A percentile compares a stretch with the other conserved stretches of the same genome.
phyloP scores from a whole-genome alignment of 2,888 invertebrate species.

The Crossocerus cetratus region DNA sequence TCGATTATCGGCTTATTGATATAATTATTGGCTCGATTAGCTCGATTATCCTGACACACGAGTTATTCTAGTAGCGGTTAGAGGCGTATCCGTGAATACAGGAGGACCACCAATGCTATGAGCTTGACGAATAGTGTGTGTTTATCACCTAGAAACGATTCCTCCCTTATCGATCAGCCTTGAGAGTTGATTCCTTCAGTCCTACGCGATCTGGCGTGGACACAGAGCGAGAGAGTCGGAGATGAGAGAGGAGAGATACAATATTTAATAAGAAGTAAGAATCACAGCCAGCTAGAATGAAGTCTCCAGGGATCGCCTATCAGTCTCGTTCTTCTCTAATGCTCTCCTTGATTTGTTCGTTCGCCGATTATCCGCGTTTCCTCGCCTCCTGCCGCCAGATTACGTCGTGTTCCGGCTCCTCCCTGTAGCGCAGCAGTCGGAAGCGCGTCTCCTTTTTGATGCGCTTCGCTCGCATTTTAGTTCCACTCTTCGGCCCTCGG shows the following conservation, averaged over 20 bases:
- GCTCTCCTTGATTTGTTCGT: neutral
- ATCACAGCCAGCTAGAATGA: slow-evolving; percentile 30
- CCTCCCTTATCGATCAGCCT: slow-evolving; percentile 1
- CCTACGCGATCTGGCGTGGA: neutral
- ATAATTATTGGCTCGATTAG: too few relatives aligned
- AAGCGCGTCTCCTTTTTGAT: slow-evolving; percentile 62
- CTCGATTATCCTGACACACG: too few relatives aligned
- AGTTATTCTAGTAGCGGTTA: too few relatives aligned
- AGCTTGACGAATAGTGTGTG: too few relatives aligned
- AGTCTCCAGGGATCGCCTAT: slow-evolving; percentile 27
- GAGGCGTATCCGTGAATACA: too few relatives aligned
- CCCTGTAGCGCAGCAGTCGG: slow-evolving; percentile 65
- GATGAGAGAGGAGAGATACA: too few relatives aligned
- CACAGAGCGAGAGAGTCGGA: too few relatives aligned
- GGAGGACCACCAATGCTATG: too few relatives aligned
- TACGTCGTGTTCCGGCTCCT: slow-evolving; percentile 66
- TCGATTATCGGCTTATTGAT: too few relatives aligned
- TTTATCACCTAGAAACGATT: neutral
- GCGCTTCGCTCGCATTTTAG: slow-evolving; percentile 66
- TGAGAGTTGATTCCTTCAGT: neutral
- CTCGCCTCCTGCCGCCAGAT: slow-evolving; percentile 2
- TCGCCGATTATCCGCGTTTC: neutral
- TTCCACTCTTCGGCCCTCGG: slow-evolving; percentile 19
- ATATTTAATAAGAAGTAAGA: slow-evolving; percentile 12
- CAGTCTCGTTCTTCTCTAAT: slow-evolving; percentile 26